Evolutionary conservation across 2,113 vertebrate species (phyloP).

Genomic region (Copsychus sechellarum): DNA sequence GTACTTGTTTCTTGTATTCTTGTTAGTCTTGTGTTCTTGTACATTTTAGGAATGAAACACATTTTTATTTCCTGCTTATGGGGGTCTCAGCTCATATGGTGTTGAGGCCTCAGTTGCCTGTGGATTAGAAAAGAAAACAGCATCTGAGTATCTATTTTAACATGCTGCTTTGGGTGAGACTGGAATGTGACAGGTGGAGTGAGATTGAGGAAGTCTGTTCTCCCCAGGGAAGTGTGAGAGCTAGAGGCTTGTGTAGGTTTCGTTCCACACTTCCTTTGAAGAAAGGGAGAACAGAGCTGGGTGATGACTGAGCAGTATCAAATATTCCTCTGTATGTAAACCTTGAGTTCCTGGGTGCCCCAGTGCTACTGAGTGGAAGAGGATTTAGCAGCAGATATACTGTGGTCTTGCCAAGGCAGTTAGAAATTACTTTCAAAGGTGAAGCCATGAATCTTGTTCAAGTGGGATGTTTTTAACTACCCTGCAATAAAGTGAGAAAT

Average conservation of each 20-base stretch:
- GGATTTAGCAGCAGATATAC: background rate
- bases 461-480: background rate
- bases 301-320: background rate
- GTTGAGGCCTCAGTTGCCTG: background rate
- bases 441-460: background rate
- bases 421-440: background rate
- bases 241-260: background rate
- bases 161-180: background rate
- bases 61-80: background rate
- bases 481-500: background rate
- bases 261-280: background rate
- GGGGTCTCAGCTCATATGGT: fast-evolving
- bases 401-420: background rate
- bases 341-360: background rate
- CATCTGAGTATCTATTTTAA: background rate
- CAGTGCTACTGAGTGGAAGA: background rate
- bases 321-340: background rate
- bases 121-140: background rate
- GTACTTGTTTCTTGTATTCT: too few relatives aligned
- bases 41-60: background rate
- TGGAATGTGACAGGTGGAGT: background rate
- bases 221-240: background rate
- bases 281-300: background rate
- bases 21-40: background rate
- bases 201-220: background rate